phyloP scores from a whole-genome alignment of 37 sponge, comb jelly and placozoan species.

The Chondrilla cf. caribensis region DNA sequence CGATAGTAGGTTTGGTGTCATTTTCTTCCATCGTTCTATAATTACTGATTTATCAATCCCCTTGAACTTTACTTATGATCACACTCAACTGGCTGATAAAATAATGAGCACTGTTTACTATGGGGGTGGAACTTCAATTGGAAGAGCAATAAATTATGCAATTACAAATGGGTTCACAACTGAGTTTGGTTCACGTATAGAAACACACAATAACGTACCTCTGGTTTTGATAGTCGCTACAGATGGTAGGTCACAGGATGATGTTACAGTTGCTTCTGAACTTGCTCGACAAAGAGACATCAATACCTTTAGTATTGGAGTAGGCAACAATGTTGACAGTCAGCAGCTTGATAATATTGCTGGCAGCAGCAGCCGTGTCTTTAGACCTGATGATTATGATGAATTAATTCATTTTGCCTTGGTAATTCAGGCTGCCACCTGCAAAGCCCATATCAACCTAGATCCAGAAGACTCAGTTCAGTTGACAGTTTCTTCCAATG shows the following conservation, averaged over 20 bases:
- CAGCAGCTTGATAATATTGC: not conserved
- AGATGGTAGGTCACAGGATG: not conserved
- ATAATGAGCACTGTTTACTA: not conserved
- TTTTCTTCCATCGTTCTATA: not conserved
- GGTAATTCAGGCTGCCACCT: too few relatives aligned
- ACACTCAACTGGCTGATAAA: not conserved
- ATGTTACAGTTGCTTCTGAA: not conserved
- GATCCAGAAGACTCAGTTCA: too few relatives aligned
- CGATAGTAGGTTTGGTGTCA: not conserved
- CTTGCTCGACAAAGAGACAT: not conserved
- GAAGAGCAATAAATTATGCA: not conserved
- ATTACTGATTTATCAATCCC: too few relatives aligned
- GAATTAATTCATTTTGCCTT: too few relatives aligned
- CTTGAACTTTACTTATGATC: too few relatives aligned
- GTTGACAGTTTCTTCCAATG: too few relatives aligned
- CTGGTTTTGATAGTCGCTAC: not conserved
- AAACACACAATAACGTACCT: not conserved
- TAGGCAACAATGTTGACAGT: not conserved
- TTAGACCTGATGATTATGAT: too few relatives aligned
- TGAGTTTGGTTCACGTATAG: too few relatives aligned
- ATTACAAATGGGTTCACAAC: too few relatives aligned
- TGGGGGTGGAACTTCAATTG: not conserved
- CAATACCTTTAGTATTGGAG: not conserved
- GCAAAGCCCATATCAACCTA: too few relatives aligned
- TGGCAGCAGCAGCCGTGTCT: not conserved